Evolutionary conservation across 2,888 invertebrate genomes (phyloP), one percentile per base, ranked within the genome.

Genomic region (Parnassius orleans): DNA sequence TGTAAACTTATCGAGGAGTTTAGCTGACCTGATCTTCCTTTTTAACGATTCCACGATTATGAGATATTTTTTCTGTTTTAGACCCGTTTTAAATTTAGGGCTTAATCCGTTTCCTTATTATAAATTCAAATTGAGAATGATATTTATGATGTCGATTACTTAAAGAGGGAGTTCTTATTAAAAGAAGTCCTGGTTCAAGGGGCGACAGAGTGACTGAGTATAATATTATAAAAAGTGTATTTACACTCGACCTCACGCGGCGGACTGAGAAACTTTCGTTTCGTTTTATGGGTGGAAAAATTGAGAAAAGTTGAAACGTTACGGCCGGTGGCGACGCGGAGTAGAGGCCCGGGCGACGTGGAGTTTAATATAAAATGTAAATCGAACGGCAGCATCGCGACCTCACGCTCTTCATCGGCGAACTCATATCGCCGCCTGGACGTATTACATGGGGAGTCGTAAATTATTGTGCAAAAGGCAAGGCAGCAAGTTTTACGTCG

Each of bases 281-380:
- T 85, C 84, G 83, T 85, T 91, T 90, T 90, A 91, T 90, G 88
- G 86, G 83, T 83, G 88, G 89, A 91, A 90, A 90, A 90, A 90
- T 91, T 90, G 87, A 83, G 90, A 90, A 91, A 91, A 91, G 91
- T 90, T 90, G 79, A 81, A 84, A 83, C 87, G 87, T 89, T 89
- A 90, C 90, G 89, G 90, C 86, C 90, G 89, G 87, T 86, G 83
- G 86, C 84, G 83, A 80, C 79, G 83, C 81, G 79, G 80, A 79
- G 77, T 78, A 76, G 80, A 81, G 84, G 80, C 80, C 65, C 74
- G 74, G 76, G 75, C 81, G 80, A 75, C 80, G 86, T 79, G 73
- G 83, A 84, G 76, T 91, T 91, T 91, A 91, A 91, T 91, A 91
- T 91, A 91, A 90, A 90, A 91, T 91, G 91, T 86, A 90, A 90